These are phyloP conservation scores for Trisateles emortualis DNA, from an alignment of 2,888 invertebrate genomes.

Conservation along the genomic window DNA sequence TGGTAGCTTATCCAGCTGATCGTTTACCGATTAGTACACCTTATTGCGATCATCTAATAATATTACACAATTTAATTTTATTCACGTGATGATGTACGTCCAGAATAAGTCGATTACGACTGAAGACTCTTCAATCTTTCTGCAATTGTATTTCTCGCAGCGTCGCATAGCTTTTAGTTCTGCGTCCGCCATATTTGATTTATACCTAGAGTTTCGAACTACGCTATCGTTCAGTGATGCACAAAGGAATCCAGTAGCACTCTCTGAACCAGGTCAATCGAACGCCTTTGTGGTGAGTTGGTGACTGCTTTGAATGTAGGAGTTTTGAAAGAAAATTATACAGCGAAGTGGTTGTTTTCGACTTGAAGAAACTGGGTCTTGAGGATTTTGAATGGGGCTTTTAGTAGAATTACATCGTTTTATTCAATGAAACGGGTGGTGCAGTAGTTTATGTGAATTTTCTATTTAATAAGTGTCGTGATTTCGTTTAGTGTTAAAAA, in stretches of 20 bases:
- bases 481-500: too few species aligned
- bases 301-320: neutral
- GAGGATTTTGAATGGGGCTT: neutral
- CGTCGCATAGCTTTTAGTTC: neutral
- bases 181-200: slow-evolving; percentile 9
- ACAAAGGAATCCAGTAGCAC: slow-evolving; percentile 15
- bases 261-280: slow-evolving; percentile 33
- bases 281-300: slow-evolving; percentile 4
- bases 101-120: too few species aligned
- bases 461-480: too few species aligned
- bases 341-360: neutral
- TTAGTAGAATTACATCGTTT: too few species aligned
- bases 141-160: neutral
- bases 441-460: too few species aligned
- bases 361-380: neutral
- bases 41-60: too few species aligned
- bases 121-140: too few species aligned
- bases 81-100: too few species aligned
- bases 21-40: too few species aligned
- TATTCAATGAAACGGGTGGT: too few species aligned
- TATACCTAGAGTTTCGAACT: slow-evolving; percentile 8
- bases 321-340: neutral
- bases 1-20: too few species aligned
- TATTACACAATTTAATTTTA: too few species aligned
- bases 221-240: slow-evolving; percentile 5